Percentiles rank a stretch among this genome's conserved stretches.
These are phyloP conservation scores for Pecten maximus DNA, from an alignment of 2,888 invertebrate genomes.

Conservation along the genomic window DNA sequence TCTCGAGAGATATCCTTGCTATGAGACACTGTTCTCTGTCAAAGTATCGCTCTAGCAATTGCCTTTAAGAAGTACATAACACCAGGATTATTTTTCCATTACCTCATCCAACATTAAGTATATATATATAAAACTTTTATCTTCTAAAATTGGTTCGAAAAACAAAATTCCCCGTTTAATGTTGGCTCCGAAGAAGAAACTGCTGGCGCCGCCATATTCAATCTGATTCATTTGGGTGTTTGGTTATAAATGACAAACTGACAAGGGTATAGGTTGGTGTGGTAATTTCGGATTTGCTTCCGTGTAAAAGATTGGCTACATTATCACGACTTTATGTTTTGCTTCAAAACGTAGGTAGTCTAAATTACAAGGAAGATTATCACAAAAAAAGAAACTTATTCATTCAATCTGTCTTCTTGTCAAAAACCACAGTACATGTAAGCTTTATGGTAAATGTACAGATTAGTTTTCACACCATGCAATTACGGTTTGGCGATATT, in stretches of 20 bases:
- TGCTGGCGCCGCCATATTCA: constrained; percentile 35
- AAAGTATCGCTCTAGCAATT: background rate
- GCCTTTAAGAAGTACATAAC: constrained; percentile 29
- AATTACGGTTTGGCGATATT: constrained; percentile 30
- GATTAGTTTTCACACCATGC: constrained; percentile 31
- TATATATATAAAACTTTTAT: constrained; percentile 30
- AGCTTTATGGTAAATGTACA: constrained; percentile 35
- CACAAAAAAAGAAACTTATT: constrained; percentile 35
- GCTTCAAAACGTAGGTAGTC: constrained; percentile 35
- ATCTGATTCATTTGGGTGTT: constrained; percentile 32
- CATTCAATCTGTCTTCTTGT: constrained; percentile 35
- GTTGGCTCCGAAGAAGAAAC: constrained; percentile 27
- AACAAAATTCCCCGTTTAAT: constrained; percentile 33
- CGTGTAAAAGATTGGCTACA: constrained; percentile 33
- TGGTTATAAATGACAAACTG: constrained; percentile 31
- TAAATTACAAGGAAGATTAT: constrained; percentile 30
- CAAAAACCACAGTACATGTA: constrained; percentile 33
- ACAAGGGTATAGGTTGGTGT: constrained; percentile 15
- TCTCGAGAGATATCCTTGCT: background rate
- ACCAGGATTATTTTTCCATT: constrained; percentile 22
- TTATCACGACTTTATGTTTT: constrained; percentile 27
- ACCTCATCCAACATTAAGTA: constrained; percentile 27
- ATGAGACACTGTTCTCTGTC: constrained; percentile 1
- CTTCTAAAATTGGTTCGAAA: constrained; percentile 33
- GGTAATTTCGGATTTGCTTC: constrained; percentile 11